A percentile compares a stretch with the other conserved stretches of the same genome.
Evolutionary conservation across 2,888 invertebrate genomes (phyloP).

Genomic region (Alloplasta piceator): DNA sequence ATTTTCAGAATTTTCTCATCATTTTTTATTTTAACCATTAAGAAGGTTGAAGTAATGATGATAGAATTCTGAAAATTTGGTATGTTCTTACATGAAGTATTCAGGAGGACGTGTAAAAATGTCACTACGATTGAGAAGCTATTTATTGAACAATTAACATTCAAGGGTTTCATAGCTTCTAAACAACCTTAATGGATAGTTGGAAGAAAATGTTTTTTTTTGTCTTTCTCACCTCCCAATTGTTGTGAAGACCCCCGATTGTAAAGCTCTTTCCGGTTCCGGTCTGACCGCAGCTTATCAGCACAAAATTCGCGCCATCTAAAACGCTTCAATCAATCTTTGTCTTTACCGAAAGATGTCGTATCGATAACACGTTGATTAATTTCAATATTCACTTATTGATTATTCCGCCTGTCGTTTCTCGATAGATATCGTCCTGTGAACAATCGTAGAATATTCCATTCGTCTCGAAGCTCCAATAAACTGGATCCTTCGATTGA

Average conservation of each 20-base stretch:
- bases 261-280: constrained; percentile 79
- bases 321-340: constrained; percentile 68
- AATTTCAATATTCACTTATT: constrained; percentile 76
- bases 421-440: constrained; percentile 80
- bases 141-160: too few species aligned
- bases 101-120: too few species aligned
- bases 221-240: constrained; percentile 69
- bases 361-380: neutral
- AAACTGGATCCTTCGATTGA: constrained; percentile 73
- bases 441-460: constrained; percentile 81
- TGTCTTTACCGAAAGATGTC: constrained; percentile 23
- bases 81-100: too few species aligned
- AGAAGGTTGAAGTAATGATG: too few species aligned
- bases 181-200: too few species aligned
- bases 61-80: too few species aligned
- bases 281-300: constrained; percentile 83
- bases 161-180: too few species aligned
- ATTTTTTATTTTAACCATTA: too few species aligned
- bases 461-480: constrained; percentile 82
- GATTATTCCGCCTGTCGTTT: constrained; percentile 76
- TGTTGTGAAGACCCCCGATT: constrained; percentile 67
- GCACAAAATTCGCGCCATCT: constrained; percentile 78
- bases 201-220: neutral
- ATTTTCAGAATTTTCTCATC: too few species aligned
- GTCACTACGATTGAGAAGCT: too few species aligned